These are phyloP conservation scores for Ostrea denselamellosa DNA, from an alignment of 1,140 invertebrate species.

Conservation along the genomic window DNA sequence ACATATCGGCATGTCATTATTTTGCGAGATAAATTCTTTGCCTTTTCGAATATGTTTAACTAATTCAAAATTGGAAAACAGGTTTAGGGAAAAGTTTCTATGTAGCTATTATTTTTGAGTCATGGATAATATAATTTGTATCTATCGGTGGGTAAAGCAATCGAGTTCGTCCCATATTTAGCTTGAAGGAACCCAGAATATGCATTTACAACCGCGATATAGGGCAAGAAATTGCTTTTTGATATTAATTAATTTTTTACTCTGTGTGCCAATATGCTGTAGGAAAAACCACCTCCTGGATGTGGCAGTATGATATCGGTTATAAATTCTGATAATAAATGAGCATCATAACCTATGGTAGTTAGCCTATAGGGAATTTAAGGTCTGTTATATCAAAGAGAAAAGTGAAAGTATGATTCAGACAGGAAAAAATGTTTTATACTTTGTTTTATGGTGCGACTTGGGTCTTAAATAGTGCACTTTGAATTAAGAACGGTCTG, in stretches of 20 bases:
- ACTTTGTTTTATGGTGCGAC: background rate
- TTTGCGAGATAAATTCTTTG: too few species aligned
- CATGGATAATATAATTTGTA: background rate
- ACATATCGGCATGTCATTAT: too few species aligned
- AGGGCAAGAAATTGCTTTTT: slow-evolving; percentile 15
- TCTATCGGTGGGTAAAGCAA: background rate
- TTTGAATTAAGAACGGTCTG: slow-evolving; percentile 6
- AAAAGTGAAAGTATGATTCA: background rate
- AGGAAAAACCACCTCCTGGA: slow-evolving; percentile 2
- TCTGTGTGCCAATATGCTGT: slow-evolving; percentile 23
- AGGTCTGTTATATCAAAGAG: background rate
- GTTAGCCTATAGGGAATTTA: slow-evolving; percentile 16
- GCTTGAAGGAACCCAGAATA: background rate
- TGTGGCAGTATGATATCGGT: slow-evolving; percentile 18
- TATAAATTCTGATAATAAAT: slow-evolving; percentile 33
- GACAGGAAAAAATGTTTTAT: background rate
- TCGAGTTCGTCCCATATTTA: background rate
- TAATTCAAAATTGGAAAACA: too few species aligned
- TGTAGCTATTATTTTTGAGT: background rate
- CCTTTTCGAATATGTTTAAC: too few species aligned
- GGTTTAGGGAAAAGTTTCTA: too few species aligned
- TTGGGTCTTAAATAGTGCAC: slow-evolving; percentile 12
- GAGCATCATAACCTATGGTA: slow-evolving; percentile 1
- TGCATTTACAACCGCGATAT: background rate
- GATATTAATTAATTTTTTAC: slow-evolving; percentile 26